Evolutionary conservation across 2,113 vertebrate genomes (phyloP).

Genomic region (human): GRCh38 chr4:74387501-74388000

Average conservation of each 20-base stretch:
- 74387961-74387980: background rate
- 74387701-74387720: background rate
- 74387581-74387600: background rate
- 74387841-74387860: background rate
- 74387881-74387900: background rate
- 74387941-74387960: background rate
- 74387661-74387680: background rate
- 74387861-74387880: background rate
- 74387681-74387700: background rate
- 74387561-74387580: background rate
- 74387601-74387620: background rate
- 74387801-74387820: background rate
- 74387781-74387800: background rate
- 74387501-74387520: background rate
- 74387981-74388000: background rate
- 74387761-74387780: background rate
- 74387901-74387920: background rate
- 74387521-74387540: slow-evolving; percentile 7
- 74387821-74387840: background rate
- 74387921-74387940: background rate
- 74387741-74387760: background rate
- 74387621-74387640: background rate
- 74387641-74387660: background rate
- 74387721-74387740: background rate
- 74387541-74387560: background rate